Base-by-base conservation (phyloP, 2,888 invertebrate species). In the Sabellastarte sp. region DNA sequence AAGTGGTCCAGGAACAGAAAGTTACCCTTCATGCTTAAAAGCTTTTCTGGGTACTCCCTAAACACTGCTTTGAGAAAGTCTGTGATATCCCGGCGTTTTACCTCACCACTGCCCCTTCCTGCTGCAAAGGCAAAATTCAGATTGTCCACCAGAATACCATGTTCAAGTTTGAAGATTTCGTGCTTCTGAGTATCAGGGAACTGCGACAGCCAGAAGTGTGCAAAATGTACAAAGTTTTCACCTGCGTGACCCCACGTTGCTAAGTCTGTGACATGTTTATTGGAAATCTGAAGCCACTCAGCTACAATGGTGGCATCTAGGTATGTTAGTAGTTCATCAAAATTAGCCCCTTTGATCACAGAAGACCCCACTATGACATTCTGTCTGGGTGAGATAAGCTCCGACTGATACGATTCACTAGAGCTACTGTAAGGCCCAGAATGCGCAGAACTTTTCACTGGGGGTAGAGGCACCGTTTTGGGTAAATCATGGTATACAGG, bases 151-250 rank as follows among this genome's bases (percentile, higher is more conserved):
- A 82, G 60, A 65, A 82, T 80, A 26, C 76, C 74, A 67, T 78
- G 66, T 69, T 82, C 82, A 66, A 82, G 69, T 52, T 79, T 74
- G 66, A 80, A 77, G 32, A 83, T 79, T 58, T 81, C 79, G 32
- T 74, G 71, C 61, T 77, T 77, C 59, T 80, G 76, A 50, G 68
- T 57, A 65, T 78, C 79, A 10, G 76, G 75, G 65, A 83, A 80
- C 32, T 77, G 75, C 3, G 76, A 72, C 28, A 83, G 72, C 82
- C 82, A 83, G 67, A 83, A 82, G 67, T 83, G 82, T 59, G 80
- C 77, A 74, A 83, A 81, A 59, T 76, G 72, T 28, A 82, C 78
- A 74, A 80, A 83, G 64, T 79, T 78, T 32, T 80, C 80, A 2
- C 70, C 74, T 31, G 65, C 64, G 33, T 72, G 73, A 68, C 77